Evolutionary conservation across 2,113 vertebrate genomes (phyloP).

Genomic region (Ceuthmochares aereus): DNA sequence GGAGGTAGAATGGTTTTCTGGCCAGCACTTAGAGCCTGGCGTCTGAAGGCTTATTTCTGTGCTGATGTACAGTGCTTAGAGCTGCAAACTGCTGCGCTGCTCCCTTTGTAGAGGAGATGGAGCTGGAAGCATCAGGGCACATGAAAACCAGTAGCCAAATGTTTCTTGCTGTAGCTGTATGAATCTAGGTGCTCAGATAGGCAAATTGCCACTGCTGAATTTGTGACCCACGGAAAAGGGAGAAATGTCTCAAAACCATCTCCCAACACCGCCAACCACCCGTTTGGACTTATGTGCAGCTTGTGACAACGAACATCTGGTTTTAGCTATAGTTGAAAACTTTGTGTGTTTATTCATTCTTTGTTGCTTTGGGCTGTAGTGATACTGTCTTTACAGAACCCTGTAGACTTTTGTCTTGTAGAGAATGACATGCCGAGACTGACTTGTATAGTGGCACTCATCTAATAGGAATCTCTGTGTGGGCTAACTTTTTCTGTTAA

Average conservation of each 20-base stretch:
- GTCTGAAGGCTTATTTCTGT: not conserved
- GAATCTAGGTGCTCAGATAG: not conserved
- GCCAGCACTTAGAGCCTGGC: not conserved
- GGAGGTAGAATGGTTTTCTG: not conserved
- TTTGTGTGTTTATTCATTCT: not conserved
- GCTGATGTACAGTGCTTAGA: not conserved
- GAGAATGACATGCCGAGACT: not conserved
- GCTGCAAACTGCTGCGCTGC: not conserved
- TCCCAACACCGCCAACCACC: not conserved
- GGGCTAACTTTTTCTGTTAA: not conserved
- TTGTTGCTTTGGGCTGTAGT: not conserved
- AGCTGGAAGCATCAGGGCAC: not conserved
- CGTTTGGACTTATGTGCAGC: rapidly evolving
- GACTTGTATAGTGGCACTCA: not conserved
- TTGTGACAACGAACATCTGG: rapidly evolving
- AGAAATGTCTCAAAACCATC: not conserved
- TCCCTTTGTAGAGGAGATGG: not conserved
- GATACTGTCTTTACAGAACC: not conserved
- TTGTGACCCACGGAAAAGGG: not conserved
- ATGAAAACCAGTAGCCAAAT: not conserved
- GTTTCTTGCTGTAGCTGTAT: not conserved
- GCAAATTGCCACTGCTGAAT: not conserved
- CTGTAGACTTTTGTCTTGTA: not conserved
- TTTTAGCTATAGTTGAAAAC: not conserved
- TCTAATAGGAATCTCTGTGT: not conserved